Percentiles rank a stretch among this genome's conserved stretches.
These are phyloP conservation scores for Blastobasis adustella DNA, from an alignment of 2,888 invertebrate species.

Conservation along the genomic window DNA sequence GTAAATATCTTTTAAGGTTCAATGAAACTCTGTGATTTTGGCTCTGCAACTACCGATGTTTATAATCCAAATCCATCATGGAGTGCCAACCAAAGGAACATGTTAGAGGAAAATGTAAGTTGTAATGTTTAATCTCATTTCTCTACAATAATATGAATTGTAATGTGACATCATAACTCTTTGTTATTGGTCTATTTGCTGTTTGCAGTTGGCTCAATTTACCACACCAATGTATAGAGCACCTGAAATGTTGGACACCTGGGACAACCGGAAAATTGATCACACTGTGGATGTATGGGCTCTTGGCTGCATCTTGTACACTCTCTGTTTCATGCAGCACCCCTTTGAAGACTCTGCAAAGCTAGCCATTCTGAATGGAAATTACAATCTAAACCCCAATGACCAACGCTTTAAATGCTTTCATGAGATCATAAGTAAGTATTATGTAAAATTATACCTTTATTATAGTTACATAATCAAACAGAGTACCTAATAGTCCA, in stretches of 20 bases:
- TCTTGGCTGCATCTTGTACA: slow-evolving; percentile 94
- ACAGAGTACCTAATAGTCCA: too few species aligned
- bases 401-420: slow-evolving; percentile 89
- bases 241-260: slow-evolving; percentile 98
- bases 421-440: slow-evolving; percentile 91
- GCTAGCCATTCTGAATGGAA: slow-evolving; percentile 96
- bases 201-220: slow-evolving; percentile 80
- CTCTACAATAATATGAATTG: too few species aligned
- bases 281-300: slow-evolving; percentile 97
- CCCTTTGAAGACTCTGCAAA: slow-evolving; percentile 98
- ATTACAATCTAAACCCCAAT: slow-evolving; percentile 87
- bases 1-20: slow-evolving; percentile 43
- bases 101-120: slow-evolving; percentile 93
- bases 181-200: slow-evolving; percentile 1
- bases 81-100: slow-evolving; percentile 92
- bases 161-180: too few species aligned
- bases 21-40: slow-evolving; percentile 98
- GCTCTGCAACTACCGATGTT: slow-evolving; percentile 91
- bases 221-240: slow-evolving; percentile 98
- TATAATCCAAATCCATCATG: slow-evolving; percentile 91
- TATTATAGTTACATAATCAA: too few species aligned
- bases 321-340: slow-evolving; percentile 93
- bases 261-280: slow-evolving; percentile 96
- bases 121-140: not conserved
- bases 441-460: not conserved